Percentiles rank a stretch among this genome's conserved stretches.
These are phyloP conservation scores for Stegodyphus dumicola DNA, from an alignment of 1,140 invertebrate species.

Conservation along the genomic window DNA sequence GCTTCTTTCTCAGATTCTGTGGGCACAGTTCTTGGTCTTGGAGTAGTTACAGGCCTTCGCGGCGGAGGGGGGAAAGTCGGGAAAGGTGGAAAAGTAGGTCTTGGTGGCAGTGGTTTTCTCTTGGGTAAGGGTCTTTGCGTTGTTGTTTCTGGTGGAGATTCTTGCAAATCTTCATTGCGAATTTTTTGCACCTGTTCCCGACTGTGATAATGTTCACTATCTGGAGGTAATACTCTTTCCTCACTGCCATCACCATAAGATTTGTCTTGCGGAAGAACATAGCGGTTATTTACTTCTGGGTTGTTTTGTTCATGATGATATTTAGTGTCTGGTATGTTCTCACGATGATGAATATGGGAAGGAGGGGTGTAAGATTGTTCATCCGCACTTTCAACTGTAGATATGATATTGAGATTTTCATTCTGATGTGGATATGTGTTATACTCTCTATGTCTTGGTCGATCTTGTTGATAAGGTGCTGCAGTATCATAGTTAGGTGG, in stretches of 20 bases:
- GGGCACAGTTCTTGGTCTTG: neutral
- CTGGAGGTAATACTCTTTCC: neutral
- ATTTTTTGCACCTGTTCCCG: neutral
- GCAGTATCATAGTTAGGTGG: neutral
- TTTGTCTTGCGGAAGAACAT: neutral
- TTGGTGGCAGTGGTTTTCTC: slow-evolving; percentile 34
- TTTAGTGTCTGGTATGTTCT: neutral
- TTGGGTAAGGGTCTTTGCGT: slow-evolving; percentile 3
- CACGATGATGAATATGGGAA: neutral
- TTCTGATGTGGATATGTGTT: slow-evolving; percentile 1
- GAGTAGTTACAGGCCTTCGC: slow-evolving; percentile 24
- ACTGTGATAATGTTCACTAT: too few species aligned
- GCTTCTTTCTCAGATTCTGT: neutral
- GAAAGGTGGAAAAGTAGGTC: slow-evolving; percentile 51
- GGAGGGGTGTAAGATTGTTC: neutral
- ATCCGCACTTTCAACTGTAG: slow-evolving; percentile 4
- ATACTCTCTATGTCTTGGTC: neutral
- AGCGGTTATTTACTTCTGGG: neutral
- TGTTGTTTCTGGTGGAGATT: slow-evolving; percentile 21
- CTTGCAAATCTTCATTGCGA: slow-evolving; percentile 9
- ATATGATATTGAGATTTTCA: slow-evolving; percentile 16
- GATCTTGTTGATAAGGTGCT: neutral
- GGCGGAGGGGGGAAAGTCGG: slow-evolving; percentile 54
- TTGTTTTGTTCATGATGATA: neutral
- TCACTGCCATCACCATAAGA: neutral